A percentile compares a stretch with the other conserved stretches of the same genome.
Evolutionary conservation across 2,113 vertebrate genomes (phyloP).

Genomic region (Eurystomus gularis): DNA sequence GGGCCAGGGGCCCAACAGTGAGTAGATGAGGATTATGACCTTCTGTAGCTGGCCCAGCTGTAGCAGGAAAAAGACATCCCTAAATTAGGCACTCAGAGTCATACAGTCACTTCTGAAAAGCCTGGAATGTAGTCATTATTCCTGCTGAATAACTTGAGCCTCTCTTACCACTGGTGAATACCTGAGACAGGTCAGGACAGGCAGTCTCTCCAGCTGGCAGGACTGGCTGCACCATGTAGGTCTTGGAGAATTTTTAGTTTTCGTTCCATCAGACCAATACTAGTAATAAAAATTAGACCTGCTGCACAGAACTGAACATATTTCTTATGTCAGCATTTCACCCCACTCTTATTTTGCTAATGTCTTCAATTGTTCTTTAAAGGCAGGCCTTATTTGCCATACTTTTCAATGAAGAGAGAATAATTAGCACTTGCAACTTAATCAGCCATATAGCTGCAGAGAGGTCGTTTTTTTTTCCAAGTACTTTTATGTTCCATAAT

Average conservation of each 20-base stretch:
- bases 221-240: not conserved
- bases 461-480: not conserved
- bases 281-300: conserved; percentile 30
- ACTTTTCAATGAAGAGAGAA: not conserved
- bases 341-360: conserved; percentile 12
- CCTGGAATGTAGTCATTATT: not conserved
- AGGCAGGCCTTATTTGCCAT: conserved; percentile 15
- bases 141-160: not conserved
- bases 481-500: conserved; percentile 42
- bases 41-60: conserved; percentile 12
- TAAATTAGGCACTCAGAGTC: not conserved
- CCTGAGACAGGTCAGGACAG: accelerated
- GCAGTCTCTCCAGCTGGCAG: not conserved
- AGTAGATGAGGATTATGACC: not conserved
- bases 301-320: not conserved
- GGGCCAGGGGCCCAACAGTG: not conserved
- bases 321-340: conserved; percentile 21
- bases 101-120: conserved; percentile 16
- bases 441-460: conserved; percentile 6
- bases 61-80: not conserved
- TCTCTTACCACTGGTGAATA: not conserved
- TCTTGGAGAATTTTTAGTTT: not conserved
- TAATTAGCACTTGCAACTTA: conserved; percentile 45
- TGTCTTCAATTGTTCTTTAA: not conserved
- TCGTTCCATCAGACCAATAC: conserved; percentile 27